phyloP scores from a whole-genome alignment of 2,888 invertebrate species.

The Trissolcus brochymenae region DNA sequence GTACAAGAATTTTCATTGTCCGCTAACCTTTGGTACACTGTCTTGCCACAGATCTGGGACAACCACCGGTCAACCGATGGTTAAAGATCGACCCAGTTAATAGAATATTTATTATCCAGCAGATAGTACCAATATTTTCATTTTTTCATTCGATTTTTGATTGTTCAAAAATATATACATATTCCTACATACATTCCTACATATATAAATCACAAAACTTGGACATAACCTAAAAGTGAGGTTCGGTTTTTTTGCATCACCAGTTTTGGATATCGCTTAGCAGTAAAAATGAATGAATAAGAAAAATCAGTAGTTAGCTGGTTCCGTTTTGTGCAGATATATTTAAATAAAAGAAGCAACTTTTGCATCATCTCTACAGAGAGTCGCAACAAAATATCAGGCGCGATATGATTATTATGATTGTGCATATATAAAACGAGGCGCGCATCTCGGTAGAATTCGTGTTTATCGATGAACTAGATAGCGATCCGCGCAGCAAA shows the following conservation, averaged over 20 bases:
- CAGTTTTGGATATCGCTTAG: too few relatives aligned
- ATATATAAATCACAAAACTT: too few relatives aligned
- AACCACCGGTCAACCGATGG: neutral
- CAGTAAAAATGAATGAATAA: neutral
- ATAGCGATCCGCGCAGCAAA: constrained; percentile 53
- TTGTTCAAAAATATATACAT: too few relatives aligned
- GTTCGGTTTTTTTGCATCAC: too few relatives aligned
- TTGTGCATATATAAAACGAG: constrained; percentile 22
- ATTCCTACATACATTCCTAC: too few relatives aligned
- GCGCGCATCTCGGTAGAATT: constrained; percentile 39
- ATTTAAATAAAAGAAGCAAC: constrained; percentile 18
- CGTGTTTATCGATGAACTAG: constrained; percentile 57
- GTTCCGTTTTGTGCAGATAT: constrained; percentile 8
- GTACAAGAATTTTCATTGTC: neutral
- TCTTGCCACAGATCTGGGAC: neutral
- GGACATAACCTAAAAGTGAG: too few relatives aligned
- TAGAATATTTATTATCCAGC: too few relatives aligned
- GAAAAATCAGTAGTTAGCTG: neutral
- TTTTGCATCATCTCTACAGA: constrained; percentile 12
- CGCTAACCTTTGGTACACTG: neutral
- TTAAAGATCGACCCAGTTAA: too few relatives aligned
- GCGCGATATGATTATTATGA: constrained; percentile 38
- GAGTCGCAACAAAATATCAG: constrained; percentile 7
- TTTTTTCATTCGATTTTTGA: too few relatives aligned
- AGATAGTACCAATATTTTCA: too few relatives aligned